Evolutionary conservation across 2,888 invertebrate species (phyloP).

Genomic region (Drosophila stalkeri): DNA sequence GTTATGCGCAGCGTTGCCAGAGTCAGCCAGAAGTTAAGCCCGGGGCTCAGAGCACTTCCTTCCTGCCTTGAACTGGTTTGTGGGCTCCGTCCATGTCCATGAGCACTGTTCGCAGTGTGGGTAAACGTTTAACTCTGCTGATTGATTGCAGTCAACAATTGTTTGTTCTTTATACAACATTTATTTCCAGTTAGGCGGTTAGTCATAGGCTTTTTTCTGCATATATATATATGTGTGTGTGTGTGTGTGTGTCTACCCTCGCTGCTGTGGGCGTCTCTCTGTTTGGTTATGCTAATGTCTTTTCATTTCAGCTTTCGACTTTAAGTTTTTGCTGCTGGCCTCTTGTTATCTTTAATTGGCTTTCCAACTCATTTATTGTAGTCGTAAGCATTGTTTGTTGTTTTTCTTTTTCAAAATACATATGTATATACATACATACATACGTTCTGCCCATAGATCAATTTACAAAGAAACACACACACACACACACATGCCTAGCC

Average conservation of each 20-base stretch:
- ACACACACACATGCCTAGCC: constrained; percentile 15
- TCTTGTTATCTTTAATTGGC: constrained; percentile 79
- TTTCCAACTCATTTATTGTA: constrained; percentile 66
- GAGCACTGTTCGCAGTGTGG: constrained; percentile 35
- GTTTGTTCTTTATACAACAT: constrained; percentile 79
- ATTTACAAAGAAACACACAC: constrained; percentile 26
- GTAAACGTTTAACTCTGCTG: constrained; percentile 79
- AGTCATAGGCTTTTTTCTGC: constrained; percentile 44
- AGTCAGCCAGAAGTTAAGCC: constrained; percentile 45
- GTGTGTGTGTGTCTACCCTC: not conserved
- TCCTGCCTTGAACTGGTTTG: constrained; percentile 50
- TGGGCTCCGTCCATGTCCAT: not conserved
- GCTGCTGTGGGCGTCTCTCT: constrained; percentile 17
- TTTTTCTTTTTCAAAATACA: not conserved
- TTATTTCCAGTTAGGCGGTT: constrained; percentile 71
- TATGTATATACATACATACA: too few relatives aligned
- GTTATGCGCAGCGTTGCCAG: constrained; percentile 50
- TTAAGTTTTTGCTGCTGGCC: constrained; percentile 46
- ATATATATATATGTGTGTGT: not conserved
- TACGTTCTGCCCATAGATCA: constrained; percentile 56
- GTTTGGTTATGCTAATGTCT: constrained; percentile 70
- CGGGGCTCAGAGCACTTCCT: constrained; percentile 65
- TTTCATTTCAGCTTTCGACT: constrained; percentile 30
- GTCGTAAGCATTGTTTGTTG: constrained; percentile 46
- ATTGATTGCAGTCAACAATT: constrained; percentile 82